Conservation (phyloP, 2,888 invertebrate species). For the Cheilosia soror region DNA sequence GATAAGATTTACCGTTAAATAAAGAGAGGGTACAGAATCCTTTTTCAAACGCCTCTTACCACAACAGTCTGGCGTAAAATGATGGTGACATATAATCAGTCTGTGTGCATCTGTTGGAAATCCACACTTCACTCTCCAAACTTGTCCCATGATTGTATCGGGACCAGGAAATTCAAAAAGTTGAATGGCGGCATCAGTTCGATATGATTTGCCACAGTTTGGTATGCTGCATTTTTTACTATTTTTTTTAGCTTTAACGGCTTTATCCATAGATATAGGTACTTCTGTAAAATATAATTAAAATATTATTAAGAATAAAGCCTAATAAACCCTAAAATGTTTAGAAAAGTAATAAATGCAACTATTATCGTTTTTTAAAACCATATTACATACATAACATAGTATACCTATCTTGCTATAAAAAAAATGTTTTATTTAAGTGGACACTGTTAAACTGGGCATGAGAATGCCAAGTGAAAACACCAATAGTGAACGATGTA, state of each 20-base stretch:
- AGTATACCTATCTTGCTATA: no score
- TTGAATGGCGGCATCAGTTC: neutral
- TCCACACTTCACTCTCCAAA: neutral
- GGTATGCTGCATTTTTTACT: slow-evolving; percentile 8
- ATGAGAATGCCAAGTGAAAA: no score
- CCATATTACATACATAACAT: no score
- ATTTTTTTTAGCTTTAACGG: neutral
- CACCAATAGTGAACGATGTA: no score
- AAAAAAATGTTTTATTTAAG: no score
- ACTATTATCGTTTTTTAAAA: no score
- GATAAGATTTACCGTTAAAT: neutral
- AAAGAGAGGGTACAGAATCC: neutral
- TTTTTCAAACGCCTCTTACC: neutral
- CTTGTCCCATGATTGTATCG: neutral
- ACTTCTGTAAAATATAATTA: no score
- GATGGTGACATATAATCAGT: neutral
- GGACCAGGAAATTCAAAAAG: neutral
- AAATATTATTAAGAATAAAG: no score
- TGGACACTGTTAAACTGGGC: no score
- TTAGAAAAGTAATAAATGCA: no score
- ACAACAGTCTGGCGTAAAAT: neutral
- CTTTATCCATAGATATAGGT: neutral
- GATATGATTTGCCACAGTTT: neutral
- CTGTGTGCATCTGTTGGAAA: neutral
- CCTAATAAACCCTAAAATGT: no score